Evolutionary conservation across 2,797 vertebrate genomes (phyloP).

Genomic region (Xenopus petersii): DNA sequence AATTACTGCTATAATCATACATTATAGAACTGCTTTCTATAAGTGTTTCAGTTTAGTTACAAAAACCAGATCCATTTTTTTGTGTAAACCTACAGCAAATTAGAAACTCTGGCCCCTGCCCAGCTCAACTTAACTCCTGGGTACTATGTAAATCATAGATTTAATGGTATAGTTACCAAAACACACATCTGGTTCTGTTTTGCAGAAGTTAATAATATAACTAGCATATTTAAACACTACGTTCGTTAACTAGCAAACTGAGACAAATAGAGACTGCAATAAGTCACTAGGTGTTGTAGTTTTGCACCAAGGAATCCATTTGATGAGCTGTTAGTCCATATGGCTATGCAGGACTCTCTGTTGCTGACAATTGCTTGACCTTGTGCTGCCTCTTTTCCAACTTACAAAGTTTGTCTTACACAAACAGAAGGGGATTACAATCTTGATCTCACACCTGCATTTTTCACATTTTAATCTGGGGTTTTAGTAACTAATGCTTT

Average conservation of each 20-base stretch:
- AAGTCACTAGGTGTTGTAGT: slow-evolving; percentile 56
- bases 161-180: slow-evolving; percentile 85
- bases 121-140: slow-evolving; percentile 77
- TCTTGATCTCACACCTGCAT: slow-evolving; percentile 59
- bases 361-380: slow-evolving; percentile 52
- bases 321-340: slow-evolving; percentile 53
- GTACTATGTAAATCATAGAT: slow-evolving; percentile 93
- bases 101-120: slow-evolving; percentile 87
- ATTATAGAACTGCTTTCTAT: slow-evolving; percentile 73
- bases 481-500: slow-evolving; percentile 57
- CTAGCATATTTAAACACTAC: slow-evolving; percentile 85
- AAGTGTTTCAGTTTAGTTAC: slow-evolving; percentile 84
- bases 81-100: slow-evolving; percentile 90
- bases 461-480: slow-evolving; percentile 52
- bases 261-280: slow-evolving; percentile 60
- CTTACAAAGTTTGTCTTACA: slow-evolving; percentile 51
- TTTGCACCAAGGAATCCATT: slow-evolving; percentile 52
- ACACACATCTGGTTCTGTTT: slow-evolving; percentile 96
- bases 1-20: slow-evolving; percentile 78
- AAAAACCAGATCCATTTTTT: slow-evolving; percentile 80
- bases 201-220: slow-evolving; percentile 82
- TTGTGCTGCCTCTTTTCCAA: slow-evolving; percentile 51
- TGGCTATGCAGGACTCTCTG: slow-evolving; percentile 40
- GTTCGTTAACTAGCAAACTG: slow-evolving; percentile 73
- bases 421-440: slow-evolving; percentile 52